Base-by-base conservation (phyloP, 1,140 invertebrate species). In the Pygmarrhopalites habei region DNA sequence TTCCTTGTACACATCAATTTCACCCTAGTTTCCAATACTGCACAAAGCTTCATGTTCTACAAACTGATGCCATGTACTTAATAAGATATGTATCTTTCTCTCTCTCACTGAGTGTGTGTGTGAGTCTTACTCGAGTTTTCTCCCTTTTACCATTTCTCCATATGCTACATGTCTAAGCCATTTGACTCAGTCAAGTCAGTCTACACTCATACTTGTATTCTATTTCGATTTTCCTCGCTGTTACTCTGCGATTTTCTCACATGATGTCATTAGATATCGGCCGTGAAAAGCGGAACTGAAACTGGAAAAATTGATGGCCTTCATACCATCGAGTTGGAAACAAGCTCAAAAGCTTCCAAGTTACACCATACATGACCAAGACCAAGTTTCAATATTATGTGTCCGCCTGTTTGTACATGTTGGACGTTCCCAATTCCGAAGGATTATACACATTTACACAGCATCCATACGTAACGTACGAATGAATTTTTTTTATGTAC, bases 201-300 rank as follows among this genome's bases (percentile, higher is more conserved):
- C 5, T 35, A 35, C 32, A 35, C 32, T 35, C 32, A 35, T n/a
- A 39, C 10, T 39, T 46, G 15, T 46, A n/a, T 46, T 46, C 44
- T 46, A 21, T 21, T 46, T 46, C 44, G 44, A 46, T 46, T 46
- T 46, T 46, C 44, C 44, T 46, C 5, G 44, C 44, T 46, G 44
- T 46, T 46, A 46, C 44, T 46, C 44, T 46, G 10, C 44, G 44
- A 46, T 46, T 46, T 46, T n/a, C 44, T 46, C 44, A 46, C 44
- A 30, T 26, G 10, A 53, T 53, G 10, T 25, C 51, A 53, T 53
- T 53, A 4, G 5, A 25, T 47, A 53, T 53, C 7, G 58, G 57
- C 57, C 64, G 67, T 66, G 64, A 64, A 64, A 64, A 60, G 58
- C 60, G 55, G 53, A n/a, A 46, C 44, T 5, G 44, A 19, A 46